phyloP scores from a whole-genome alignment of 2,797 vertebrate species.

The Pseudotriccus pelzelni region DNA sequence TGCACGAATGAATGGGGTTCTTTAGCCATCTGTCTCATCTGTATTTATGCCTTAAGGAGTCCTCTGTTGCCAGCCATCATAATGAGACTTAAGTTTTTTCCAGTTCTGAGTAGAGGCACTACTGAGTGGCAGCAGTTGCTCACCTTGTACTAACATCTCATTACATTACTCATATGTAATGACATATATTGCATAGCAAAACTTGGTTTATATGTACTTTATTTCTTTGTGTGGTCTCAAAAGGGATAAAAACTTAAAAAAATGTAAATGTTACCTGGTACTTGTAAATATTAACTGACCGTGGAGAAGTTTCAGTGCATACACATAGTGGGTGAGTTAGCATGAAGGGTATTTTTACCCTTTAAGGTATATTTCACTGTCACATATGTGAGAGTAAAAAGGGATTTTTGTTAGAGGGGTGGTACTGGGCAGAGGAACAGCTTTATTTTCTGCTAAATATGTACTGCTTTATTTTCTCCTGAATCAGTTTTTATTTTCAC shows the following conservation, averaged over 20 bases:
- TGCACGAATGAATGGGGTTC: neutral
- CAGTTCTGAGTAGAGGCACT: neutral
- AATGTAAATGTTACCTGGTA: neutral
- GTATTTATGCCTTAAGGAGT: neutral
- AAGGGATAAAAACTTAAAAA: neutral
- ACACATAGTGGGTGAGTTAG: neutral
- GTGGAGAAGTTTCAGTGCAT: neutral
- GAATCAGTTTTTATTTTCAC: conserved; percentile 54
- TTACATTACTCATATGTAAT: neutral
- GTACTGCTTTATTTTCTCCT: neutral
- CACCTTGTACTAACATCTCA: neutral
- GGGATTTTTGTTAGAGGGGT: neutral
- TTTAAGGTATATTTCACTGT: neutral
- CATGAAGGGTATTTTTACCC: neutral
- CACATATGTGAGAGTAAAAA: neutral
- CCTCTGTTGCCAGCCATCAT: neutral
- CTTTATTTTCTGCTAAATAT: neutral
- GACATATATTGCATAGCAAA: neutral
- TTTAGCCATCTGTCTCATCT: neutral
- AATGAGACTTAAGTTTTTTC: neutral
- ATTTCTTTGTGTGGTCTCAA: neutral
- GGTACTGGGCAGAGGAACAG: neutral
- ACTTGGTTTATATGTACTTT: neutral
- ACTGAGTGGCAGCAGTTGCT: neutral
- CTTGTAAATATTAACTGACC: neutral